phyloP scores from a whole-genome alignment of 1,140 invertebrate genomes.

The Eubasilissa regina region DNA sequence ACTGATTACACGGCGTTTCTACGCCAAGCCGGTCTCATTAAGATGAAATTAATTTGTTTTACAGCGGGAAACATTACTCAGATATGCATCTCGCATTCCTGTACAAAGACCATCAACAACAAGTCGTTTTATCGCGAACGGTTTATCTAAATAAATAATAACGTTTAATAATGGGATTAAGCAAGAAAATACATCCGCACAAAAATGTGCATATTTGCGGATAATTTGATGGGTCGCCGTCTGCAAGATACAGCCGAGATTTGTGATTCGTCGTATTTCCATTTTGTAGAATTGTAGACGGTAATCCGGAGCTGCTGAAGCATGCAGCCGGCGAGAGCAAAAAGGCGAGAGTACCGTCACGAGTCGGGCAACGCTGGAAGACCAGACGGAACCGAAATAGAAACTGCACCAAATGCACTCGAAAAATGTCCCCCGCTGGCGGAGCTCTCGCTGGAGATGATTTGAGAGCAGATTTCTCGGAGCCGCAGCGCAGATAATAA shows the following conservation, averaged over 20 bases:
- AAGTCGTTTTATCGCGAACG: not conserved
- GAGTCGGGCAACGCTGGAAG: conserved; percentile 11
- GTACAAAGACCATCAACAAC: not conserved
- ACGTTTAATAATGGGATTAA: not conserved
- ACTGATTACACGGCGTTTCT: not conserved
- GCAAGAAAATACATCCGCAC: not conserved
- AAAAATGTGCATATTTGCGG: conserved; percentile 15
- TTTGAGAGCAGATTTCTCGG: conserved; percentile 22
- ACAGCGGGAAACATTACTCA: not conserved
- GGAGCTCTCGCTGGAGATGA: conserved; percentile 4
- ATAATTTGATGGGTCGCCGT: conserved; percentile 23
- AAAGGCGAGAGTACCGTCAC: conserved; percentile 1
- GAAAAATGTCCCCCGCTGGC: conserved; percentile 21
- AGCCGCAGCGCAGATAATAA: not conserved
- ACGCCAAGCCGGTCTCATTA: not conserved
- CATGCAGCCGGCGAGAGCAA: conserved; percentile 14
- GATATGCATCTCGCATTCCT: too few relatives aligned
- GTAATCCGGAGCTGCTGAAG: conserved; percentile 19
- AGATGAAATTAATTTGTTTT: not conserved
- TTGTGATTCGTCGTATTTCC: conserved; percentile 13
- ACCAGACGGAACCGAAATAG: conserved; percentile 23
- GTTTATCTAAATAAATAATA: not conserved
- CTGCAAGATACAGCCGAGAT: conserved; percentile 10
- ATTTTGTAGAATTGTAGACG: conserved; percentile 14
- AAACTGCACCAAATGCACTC: conserved; percentile 24